phyloP scores from a whole-genome alignment of 1,140 invertebrate species.

The Calliopsis andreniformis region DNA sequence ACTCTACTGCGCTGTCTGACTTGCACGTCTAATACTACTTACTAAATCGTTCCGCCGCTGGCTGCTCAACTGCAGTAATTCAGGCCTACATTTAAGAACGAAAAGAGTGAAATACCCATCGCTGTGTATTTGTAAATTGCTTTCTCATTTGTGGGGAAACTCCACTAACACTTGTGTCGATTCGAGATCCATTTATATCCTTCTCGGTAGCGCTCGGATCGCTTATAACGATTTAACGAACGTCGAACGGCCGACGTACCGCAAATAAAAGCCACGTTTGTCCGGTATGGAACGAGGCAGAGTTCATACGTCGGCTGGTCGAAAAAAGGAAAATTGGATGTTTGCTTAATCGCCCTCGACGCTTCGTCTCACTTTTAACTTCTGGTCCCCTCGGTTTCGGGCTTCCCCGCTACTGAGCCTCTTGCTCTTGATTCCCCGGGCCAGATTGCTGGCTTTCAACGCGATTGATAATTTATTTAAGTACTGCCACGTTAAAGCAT shows the following conservation, averaged over 20 bases:
- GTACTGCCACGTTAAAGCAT: conserved; percentile 64
- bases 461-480: conserved; percentile 75
- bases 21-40: not conserved
- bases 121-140: conserved; percentile 40
- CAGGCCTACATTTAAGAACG: conserved; percentile 12
- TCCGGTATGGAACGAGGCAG: conserved; percentile 39
- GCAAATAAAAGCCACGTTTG: conserved; percentile 54
- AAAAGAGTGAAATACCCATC: conserved; percentile 12
- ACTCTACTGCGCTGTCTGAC: too few species aligned
- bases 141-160: conserved; percentile 13
- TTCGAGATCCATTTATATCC: conserved; percentile 39
- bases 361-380: conserved; percentile 46
- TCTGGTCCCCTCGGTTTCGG: conserved; percentile 42
- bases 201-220: conserved; percentile 39
- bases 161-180: conserved; percentile 20
- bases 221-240: conserved; percentile 52
- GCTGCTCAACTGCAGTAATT: conserved; percentile 12
- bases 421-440: conserved; percentile 8
- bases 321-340: conserved; percentile 58
- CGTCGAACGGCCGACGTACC: conserved; percentile 30
- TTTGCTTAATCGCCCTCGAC: conserved; percentile 64
- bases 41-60: not conserved
- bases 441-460: conserved; percentile 59
- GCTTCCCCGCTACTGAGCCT: conserved; percentile 21
- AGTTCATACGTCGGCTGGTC: conserved; percentile 34